Evolutionary conservation across 23 tunicate genomes (phyloP).

Genomic region (Oikopleura dioica): DNA sequence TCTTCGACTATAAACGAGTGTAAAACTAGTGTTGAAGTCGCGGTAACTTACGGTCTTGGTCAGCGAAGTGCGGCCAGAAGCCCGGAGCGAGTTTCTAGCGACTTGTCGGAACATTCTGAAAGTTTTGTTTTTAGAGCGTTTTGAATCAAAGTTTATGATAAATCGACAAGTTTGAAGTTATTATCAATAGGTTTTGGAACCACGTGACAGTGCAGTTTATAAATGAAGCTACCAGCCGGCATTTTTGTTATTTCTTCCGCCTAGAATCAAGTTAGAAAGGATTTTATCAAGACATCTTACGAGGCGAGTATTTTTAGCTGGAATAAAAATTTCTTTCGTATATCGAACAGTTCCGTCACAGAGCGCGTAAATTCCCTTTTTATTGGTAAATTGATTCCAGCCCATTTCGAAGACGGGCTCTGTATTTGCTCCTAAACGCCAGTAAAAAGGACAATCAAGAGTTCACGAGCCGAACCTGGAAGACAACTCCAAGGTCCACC

Average conservation of each 20-base stretch:
- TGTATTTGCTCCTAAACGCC: slow-evolving; percentile 1
- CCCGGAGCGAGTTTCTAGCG: too few relatives aligned
- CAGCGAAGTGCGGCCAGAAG: too few relatives aligned
- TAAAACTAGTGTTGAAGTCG: too few relatives aligned
- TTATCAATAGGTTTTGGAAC: not conserved
- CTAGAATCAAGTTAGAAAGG: not conserved
- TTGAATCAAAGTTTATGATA: too few relatives aligned
- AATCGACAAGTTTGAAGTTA: not conserved
- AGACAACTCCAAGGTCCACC: slow-evolving; percentile 3
- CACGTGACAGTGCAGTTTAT: slow-evolving; percentile 12
- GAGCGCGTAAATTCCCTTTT: not conserved
- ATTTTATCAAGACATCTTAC: not conserved
- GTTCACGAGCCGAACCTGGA: too few relatives aligned
- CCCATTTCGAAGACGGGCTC: not conserved
- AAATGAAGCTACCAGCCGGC: not conserved
- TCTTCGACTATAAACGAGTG: too few relatives aligned
- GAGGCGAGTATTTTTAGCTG: not conserved
- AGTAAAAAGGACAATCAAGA: too few relatives aligned
- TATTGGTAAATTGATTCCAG: not conserved
- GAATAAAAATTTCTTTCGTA: not conserved
- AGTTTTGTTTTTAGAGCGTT: too few relatives aligned
- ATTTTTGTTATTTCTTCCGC: slow-evolving; percentile 8
- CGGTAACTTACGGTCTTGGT: too few relatives aligned
- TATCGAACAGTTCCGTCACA: slow-evolving; percentile 11
- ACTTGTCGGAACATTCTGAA: too few relatives aligned